A percentile compares a stretch with the other conserved stretches of the same genome.
These are phyloP conservation scores for Biston stratarius DNA, from an alignment of 2,888 invertebrate genomes.

Conservation along the genomic window DNA sequence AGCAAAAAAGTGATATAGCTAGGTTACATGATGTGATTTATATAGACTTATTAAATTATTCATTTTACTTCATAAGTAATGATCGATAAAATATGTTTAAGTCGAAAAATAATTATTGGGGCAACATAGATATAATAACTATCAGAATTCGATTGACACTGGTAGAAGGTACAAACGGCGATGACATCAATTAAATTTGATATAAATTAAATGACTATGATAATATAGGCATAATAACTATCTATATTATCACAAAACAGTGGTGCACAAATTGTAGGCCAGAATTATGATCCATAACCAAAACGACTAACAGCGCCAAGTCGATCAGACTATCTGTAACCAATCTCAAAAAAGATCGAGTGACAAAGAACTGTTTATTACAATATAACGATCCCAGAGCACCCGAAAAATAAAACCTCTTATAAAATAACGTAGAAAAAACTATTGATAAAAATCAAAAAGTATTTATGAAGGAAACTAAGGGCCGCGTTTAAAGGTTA, in stretches of 20 bases:
- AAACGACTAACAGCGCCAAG: conserved; percentile 65
- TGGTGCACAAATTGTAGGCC: conserved; percentile 62
- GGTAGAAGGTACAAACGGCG: too few species aligned
- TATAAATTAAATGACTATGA: too few species aligned
- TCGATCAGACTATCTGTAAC: conserved; percentile 67
- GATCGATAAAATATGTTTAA: too few species aligned
- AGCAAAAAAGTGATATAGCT: too few species aligned
- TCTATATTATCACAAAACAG: conserved; percentile 9
- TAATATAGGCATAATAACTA: neutral
- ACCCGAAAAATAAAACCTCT: conserved; percentile 84
- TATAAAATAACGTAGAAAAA: conserved; percentile 80
- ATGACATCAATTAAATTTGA: too few species aligned
- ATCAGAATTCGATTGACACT: too few species aligned
- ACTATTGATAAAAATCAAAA: conserved; percentile 77
- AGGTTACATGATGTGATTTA: too few species aligned
- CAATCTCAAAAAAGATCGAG: conserved; percentile 80
- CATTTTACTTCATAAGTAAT: too few species aligned
- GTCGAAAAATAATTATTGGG: too few species aligned
- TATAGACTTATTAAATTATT: too few species aligned
- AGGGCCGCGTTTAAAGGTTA: conserved; percentile 82
- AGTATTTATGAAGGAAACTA: conserved; percentile 83
- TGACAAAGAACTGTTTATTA: conserved; percentile 85
- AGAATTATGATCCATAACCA: conserved; percentile 66
- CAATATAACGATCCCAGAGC: conserved; percentile 80
- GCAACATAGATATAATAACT: too few species aligned